Evolutionary conservation across 2,888 invertebrate genomes (phyloP).

Genomic region (Abrostola triplasia): DNA sequence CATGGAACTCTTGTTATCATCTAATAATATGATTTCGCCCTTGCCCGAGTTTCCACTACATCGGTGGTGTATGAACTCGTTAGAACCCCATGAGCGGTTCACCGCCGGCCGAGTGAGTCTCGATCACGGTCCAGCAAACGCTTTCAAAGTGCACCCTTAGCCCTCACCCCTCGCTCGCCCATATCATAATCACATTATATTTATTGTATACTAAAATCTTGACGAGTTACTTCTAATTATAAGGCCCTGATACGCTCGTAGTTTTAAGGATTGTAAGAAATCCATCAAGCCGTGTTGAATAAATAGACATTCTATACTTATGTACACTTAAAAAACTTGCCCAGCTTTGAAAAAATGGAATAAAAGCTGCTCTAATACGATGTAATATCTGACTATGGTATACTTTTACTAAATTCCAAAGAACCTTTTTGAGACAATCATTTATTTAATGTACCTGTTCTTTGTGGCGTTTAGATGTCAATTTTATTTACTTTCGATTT

Average conservation of each 20-base stretch:
- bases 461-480: background rate
- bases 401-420: too few species aligned
- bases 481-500: background rate
- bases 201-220: conserved; percentile 46
- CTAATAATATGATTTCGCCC: conserved; percentile 69
- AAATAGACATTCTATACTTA: too few species aligned
- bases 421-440: too few species aligned
- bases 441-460: too few species aligned
- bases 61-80: conserved; percentile 75
- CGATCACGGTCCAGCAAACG: conserved; percentile 78
- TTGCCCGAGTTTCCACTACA: conserved; percentile 84
- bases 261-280: too few species aligned
- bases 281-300: too few species aligned
- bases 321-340: too few species aligned
- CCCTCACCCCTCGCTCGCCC: conserved; percentile 41
- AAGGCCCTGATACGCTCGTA: background rate
- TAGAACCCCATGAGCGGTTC: conserved; percentile 75
- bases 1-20: conserved; percentile 49
- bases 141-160: conserved; percentile 76
- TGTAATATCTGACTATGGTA: too few species aligned
- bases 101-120: conserved; percentile 71
- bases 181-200: conserved; percentile 48
- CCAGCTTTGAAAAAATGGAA: too few species aligned
- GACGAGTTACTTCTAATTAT: conserved; percentile 27
- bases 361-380: too few species aligned